Percentiles rank a stretch among this genome's conserved stretches.
Conservation (phyloP, 92 coral and sea anemone species). For the Umimayanthus chanpuru region DNA sequence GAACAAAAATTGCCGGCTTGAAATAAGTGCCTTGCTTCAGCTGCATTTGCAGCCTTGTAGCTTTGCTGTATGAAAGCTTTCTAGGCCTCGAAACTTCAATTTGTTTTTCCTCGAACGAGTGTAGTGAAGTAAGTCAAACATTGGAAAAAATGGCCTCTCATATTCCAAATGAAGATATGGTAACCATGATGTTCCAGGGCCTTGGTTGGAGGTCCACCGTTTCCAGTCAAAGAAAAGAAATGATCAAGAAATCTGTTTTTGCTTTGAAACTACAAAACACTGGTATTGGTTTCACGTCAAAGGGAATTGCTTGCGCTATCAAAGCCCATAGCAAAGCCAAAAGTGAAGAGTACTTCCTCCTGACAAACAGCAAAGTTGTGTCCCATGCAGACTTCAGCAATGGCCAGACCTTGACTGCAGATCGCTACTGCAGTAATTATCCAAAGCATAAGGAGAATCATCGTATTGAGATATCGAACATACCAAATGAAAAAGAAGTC, state of each 20-base stretch:
- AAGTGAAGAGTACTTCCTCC: not conserved
- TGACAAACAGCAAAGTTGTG: slow-evolving; percentile 13
- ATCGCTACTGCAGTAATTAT: slow-evolving; percentile 28
- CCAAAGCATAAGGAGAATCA: slow-evolving; percentile 14
- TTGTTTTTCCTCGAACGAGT: too few species aligned
- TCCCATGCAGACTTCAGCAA: not conserved
- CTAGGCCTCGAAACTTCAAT: too few species aligned
- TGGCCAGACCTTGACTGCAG: not conserved
- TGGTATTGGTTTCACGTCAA: slow-evolving; percentile 13
- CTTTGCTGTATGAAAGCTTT: too few species aligned
- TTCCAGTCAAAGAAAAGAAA: not conserved
- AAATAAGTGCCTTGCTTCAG: too few species aligned
- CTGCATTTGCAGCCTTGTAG: too few species aligned
- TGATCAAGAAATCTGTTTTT: slow-evolving; percentile 16
- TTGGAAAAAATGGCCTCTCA: too few species aligned
- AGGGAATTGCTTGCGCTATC: slow-evolving; percentile 24
- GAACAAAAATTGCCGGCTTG: too few species aligned
- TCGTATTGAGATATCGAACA: not conserved
- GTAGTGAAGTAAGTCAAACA: too few species aligned
- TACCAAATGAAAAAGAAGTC: not conserved
- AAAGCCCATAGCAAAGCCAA: not conserved
- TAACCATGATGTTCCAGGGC: not conserved
- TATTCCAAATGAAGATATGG: not conserved
- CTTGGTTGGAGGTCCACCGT: not conserved
- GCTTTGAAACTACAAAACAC: slow-evolving; percentile 7